Evolutionary conservation across 2,888 invertebrate species (phyloP), one percentile per base, ranked within the genome.

Genomic region (Keiferia lycopersicella): DNA sequence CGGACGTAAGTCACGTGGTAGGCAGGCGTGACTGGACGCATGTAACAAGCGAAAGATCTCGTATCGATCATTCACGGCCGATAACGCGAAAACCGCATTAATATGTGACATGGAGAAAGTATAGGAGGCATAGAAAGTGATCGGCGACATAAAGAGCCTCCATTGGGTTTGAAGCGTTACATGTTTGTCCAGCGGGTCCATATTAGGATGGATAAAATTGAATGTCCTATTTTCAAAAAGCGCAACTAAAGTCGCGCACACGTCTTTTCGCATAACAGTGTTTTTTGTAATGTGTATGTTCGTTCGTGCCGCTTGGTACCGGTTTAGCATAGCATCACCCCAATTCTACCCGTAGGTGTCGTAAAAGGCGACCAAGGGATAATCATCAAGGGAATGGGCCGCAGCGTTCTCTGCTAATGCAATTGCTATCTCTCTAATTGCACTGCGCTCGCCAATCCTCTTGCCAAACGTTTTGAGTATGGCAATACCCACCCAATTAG

Each of bases 41-140:
- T 26, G 53, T 53, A 53, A 56, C 56, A 20, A 26, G 56, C 56
- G 56, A 10, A 56, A 8, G 30, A 22, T 56, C 26, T 56, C n/a
- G n/a, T 20, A 50, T 22, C 50, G 50, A 50, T 50, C 50, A 50
- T 30, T 56, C 34, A 56, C 56, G 26, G 12, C 16, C 53, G 20
- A 22, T 20, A 53, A 8, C 26, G 11, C 56, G 26, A 26, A 20
- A 50, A 20, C 34, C 56, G 11, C 34, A 56, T 50, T 56, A 34
- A 56, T 30, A 56, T 56, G 56, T 30, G 30, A 11, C 30, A 56
- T 10, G n/a, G 56, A 30, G 56, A 56, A 56, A 56, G 56, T 22
- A 30, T 20, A 50, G 50, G 50, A 50, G 20, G 30, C 26, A 26
- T 26, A 26, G 56, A 34, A 56, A 56, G 34, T 56, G 56, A 56